These are phyloP conservation scores for Volucella inflata DNA, from an alignment of 2,888 invertebrate species.

Conservation along the genomic window DNA sequence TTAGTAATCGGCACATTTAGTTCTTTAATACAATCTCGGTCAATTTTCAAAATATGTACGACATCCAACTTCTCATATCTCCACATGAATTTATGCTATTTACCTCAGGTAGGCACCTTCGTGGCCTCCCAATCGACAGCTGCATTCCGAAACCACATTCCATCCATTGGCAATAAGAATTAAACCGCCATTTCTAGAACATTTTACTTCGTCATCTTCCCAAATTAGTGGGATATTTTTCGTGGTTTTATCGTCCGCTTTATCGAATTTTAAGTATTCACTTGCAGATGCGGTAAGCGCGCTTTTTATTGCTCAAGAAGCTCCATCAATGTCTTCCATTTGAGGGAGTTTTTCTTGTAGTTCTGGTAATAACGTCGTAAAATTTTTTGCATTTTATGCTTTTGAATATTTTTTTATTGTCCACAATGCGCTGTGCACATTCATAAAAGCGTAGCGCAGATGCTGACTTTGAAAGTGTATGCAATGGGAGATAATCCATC, in stretches of 20 bases:
- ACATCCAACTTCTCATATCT: too few species aligned
- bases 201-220: neutral
- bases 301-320: conserved; percentile 6
- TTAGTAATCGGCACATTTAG: too few species aligned
- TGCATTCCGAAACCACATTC: too few species aligned
- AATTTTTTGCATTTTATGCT: conserved; percentile 55
- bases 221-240: conserved; percentile 29
- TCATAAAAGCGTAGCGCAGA: conserved; percentile 51
- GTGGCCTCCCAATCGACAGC: too few species aligned
- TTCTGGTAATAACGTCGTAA: conserved; percentile 47
- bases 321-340: neutral
- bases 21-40: too few species aligned
- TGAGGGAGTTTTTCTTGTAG: neutral
- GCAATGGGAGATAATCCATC: conserved; percentile 4
- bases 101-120: too few species aligned
- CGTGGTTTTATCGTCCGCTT: conserved; percentile 44
- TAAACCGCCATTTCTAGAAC: too few species aligned
- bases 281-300: conserved; percentile 14
- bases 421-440: conserved; percentile 21
- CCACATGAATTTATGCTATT: too few species aligned
- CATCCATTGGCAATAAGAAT: too few species aligned
- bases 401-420: conserved; percentile 42
- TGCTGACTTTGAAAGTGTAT: conserved; percentile 21
- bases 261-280: conserved; percentile 59
- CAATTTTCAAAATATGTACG: too few species aligned